Percentiles rank a stretch among this genome's conserved stretches.
phyloP scores from a whole-genome alignment of 2,113 vertebrate genomes.

The Phaethornis superciliosus region DNA sequence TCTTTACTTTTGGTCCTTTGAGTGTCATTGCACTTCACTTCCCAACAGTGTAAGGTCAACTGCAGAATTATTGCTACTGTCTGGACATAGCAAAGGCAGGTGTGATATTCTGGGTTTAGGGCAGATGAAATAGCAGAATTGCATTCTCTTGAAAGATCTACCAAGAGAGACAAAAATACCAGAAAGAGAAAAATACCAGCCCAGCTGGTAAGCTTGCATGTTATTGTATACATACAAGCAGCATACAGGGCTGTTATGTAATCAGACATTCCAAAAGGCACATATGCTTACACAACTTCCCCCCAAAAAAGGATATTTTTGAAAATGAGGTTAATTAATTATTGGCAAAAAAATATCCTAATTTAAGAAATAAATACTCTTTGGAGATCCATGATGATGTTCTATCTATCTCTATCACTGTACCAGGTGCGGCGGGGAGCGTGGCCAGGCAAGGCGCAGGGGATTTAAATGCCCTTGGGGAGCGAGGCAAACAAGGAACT shows the following conservation, averaged over 20 bases:
- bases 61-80: background rate
- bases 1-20: background rate
- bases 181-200: background rate
- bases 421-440: too few species aligned
- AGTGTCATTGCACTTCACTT: background rate
- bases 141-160: background rate
- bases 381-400: background rate
- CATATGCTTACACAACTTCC: too few species aligned
- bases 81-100: background rate
- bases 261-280: background rate
- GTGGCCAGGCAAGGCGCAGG: too few species aligned
- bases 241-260: background rate
- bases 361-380: background rate
- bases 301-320: background rate
- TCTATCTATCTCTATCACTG: too few species aligned
- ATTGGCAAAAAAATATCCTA: background rate
- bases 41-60: fast-evolving
- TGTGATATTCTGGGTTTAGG: background rate
- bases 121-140: background rate
- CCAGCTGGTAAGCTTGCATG: background rate
- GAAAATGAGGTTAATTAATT: background rate
- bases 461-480: too few species aligned
- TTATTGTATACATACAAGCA: background rate
- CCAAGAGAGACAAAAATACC: background rate
- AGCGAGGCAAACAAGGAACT: too few species aligned